Evolutionary conservation across 2,888 invertebrate genomes (phyloP).

Genomic region (Carabus problematicus): DNA sequence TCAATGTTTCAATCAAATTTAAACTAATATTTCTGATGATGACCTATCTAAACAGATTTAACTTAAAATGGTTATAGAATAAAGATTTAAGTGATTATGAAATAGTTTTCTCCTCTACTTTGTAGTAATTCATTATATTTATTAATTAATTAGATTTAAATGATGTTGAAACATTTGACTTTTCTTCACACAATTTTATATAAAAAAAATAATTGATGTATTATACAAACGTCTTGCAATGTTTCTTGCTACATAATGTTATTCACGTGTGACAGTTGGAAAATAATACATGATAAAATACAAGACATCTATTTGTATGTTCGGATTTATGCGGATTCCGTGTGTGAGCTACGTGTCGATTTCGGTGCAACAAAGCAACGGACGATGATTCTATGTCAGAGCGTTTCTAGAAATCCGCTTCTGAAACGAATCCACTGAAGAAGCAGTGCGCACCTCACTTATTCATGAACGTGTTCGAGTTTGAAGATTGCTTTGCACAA

Average conservation of each 20-base stretch:
- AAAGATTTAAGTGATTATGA: too few relatives aligned
- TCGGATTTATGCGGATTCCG: slow-evolving; percentile 33
- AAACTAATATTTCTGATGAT: too few relatives aligned
- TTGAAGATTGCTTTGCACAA: slow-evolving; percentile 32
- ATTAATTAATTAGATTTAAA: too few relatives aligned
- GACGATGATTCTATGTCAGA: slow-evolving; percentile 1
- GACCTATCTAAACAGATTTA: too few relatives aligned
- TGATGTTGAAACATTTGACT: too few relatives aligned
- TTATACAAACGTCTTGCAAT: too few relatives aligned
- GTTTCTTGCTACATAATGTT: slow-evolving; percentile 9
- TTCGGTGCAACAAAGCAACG: slow-evolving; percentile 7
- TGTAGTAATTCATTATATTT: too few relatives aligned
- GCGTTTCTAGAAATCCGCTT: slow-evolving; percentile 9
- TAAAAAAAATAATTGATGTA: too few relatives aligned
- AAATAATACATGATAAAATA: slow-evolving; percentile 38
- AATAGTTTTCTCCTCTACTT: too few relatives aligned
- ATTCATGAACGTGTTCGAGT: slow-evolving; percentile 32
- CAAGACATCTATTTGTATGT: background rate
- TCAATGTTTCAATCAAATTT: too few relatives aligned
- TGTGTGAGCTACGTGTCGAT: slow-evolving; percentile 35
- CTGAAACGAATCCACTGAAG: slow-evolving; percentile 5
- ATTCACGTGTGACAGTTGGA: slow-evolving; percentile 25
- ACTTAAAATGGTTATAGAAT: too few relatives aligned
- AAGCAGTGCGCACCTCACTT: slow-evolving; percentile 20
- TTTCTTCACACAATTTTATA: too few relatives aligned